phyloP scores from a whole-genome alignment of 2,888 invertebrate genomes.

The Amiota mariae region DNA sequence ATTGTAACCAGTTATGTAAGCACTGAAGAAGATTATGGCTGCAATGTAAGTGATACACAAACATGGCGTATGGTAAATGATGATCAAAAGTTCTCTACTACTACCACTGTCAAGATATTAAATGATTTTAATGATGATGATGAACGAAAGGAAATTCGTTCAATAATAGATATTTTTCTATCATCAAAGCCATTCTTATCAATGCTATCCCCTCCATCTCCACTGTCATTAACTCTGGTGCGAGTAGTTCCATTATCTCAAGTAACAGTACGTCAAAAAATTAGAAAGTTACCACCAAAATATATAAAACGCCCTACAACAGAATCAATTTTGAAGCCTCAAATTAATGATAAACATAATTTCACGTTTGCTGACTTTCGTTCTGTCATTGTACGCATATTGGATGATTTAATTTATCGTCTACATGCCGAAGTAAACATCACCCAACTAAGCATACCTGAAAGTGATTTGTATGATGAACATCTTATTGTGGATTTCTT shows the following conservation, averaged over 20 bases:
- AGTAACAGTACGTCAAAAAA: conserved; percentile 39
- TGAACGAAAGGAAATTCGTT: not conserved
- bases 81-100: conserved; percentile 39
- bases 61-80: conserved; percentile 56
- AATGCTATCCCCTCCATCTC: not conserved
- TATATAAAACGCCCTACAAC: conserved; percentile 45
- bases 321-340: conserved; percentile 51
- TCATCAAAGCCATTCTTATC: not conserved
- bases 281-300: conserved; percentile 42
- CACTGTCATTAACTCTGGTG: not conserved
- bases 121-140: not conserved
- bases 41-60: conserved; percentile 52
- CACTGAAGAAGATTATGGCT: conserved; percentile 48
- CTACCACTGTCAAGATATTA: conserved; percentile 34
- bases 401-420: conserved; percentile 58
- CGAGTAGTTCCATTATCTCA: conserved; percentile 31
- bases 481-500: conserved; percentile 63
- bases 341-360: conserved; percentile 36
- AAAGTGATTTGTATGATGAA: conserved; percentile 66
- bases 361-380: conserved; percentile 52
- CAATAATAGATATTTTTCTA: not conserved
- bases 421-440: conserved; percentile 64
- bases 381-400: conserved; percentile 47
- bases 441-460: conserved; percentile 66
- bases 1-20: conserved; percentile 67